Percentiles rank a stretch among this genome's conserved stretches.
phyloP scores from a whole-genome alignment of 2,888 invertebrate species.

The Hypena proboscidalis region DNA sequence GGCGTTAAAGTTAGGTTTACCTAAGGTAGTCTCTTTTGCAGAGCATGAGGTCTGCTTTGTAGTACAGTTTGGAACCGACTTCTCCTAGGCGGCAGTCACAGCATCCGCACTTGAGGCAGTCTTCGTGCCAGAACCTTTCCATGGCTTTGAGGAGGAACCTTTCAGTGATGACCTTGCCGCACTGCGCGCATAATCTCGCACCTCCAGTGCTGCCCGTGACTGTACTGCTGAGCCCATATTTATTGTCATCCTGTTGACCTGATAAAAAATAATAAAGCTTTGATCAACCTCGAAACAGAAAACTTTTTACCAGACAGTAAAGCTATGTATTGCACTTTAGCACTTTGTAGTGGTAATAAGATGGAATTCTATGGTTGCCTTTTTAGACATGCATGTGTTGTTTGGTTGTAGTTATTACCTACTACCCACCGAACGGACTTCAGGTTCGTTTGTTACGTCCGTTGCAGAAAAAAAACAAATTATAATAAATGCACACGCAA shows the following conservation, averaged over 20 bases:
- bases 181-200: conserved; percentile 91
- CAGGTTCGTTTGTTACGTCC: no score
- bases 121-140: conserved; percentile 97
- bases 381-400: no score
- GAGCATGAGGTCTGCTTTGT: conserved; percentile 95
- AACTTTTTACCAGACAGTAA: no score
- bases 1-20: conserved; percentile 66
- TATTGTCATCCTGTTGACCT: conserved; percentile 81
- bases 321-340: no score
- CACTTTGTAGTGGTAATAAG: no score
- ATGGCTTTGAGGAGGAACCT: conserved; percentile 93
- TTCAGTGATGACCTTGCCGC: conserved; percentile 94
- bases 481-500: no score
- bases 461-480: no score
- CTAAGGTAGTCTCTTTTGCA: conserved; percentile 97
- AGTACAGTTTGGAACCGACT: conserved; percentile 95
- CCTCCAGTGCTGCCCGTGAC: conserved; percentile 66
- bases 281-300: no score
- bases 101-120: conserved; percentile 96
- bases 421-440: no score
- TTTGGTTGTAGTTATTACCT: no score
- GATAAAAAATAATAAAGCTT: conserved; percentile 27
- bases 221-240: conserved; percentile 68
- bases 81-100: conserved; percentile 97
- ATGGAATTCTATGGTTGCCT: no score